Evolutionary conservation across 2,888 invertebrate genomes (phyloP), one percentile per base, ranked within the genome.

Genomic region (Eilema griseolum): DNA sequence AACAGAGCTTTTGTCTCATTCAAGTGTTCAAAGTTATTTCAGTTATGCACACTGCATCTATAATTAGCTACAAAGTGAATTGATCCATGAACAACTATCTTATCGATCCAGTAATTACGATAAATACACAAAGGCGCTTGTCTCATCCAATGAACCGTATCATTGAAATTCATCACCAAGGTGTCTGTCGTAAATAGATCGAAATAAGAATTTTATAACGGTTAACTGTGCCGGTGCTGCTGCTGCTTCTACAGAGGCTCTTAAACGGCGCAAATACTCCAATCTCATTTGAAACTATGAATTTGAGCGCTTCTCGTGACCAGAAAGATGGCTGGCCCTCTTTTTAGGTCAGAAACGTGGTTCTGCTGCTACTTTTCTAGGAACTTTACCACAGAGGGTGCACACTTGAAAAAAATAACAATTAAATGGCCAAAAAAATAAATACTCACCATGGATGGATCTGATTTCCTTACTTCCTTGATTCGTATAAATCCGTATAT

Each of bases 401-500:
- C n/a, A n/a, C n/a, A n/a, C n/a, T n/a, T n/a, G n/a, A n/a, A n/a
- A n/a, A 66, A 62, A 63, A 66, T 26, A 66, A 73, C 69, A 71
- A 75, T 61, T 65, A 56, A 56, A 4, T 68, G 46, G 28, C 63
- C 62, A 69, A 67, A 14, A 57, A 62, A 57, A 67, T 68, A 33
- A 73, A 79, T 85, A 92, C 95, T 91, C 79, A 95, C 95, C 85
- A 87, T 82, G 73, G 83, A 85, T 11, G 90, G 74, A 72, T 92
- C 87, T 11, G 85, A 84, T 80, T 88, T 91, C 82, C 95, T 96
- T 60, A 96, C 96, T 90, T 98, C 98, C 75, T 97, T 96, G 76
- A 98, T 96, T 76, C 97, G 96, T 78, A 96, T 96, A 80, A 96
- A 95, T 1, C 98, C 98, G 82, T 98, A 98, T 71, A 97, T 92